Conservation (phyloP, 2,888 invertebrate genomes). For the Alcis repandata region DNA sequence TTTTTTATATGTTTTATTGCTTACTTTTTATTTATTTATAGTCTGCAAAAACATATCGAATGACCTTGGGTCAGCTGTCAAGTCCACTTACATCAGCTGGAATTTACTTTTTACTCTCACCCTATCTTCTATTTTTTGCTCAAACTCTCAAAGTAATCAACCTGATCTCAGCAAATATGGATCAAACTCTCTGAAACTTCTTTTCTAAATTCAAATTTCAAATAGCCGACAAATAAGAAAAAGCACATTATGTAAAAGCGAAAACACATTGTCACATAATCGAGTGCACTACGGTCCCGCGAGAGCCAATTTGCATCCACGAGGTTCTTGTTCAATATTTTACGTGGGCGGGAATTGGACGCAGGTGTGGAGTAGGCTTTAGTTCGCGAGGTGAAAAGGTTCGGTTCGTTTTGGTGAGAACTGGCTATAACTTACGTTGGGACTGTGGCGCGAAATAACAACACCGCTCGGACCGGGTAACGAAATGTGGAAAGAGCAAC, state of each 20-base stretch:
- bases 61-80: too few species aligned
- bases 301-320: constrained; percentile 64
- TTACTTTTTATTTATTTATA: too few species aligned
- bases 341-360: constrained; percentile 50
- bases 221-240: constrained; percentile 40
- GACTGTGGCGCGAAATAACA: constrained; percentile 11
- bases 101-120: too few species aligned
- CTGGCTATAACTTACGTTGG: constrained; percentile 11
- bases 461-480: neutral
- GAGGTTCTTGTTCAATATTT: constrained; percentile 60
- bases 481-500: neutral
- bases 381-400: constrained; percentile 24
- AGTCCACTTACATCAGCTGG: too few species aligned
- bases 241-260: constrained; percentile 49
- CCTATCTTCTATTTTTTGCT: too few species aligned
- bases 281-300: constrained; percentile 53
- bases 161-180: neutral
- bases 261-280: constrained; percentile 61
- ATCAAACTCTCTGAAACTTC: neutral
- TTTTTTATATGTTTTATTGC: too few species aligned
- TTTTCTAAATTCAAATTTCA: constrained; percentile 20
- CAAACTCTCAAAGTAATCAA: too few species aligned
- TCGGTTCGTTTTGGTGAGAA: constrained; percentile 9
- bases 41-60: too few species aligned
- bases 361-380: constrained; percentile 53